phyloP scores from a whole-genome alignment of 1,140 invertebrate species.

The Magallana angulata region DNA sequence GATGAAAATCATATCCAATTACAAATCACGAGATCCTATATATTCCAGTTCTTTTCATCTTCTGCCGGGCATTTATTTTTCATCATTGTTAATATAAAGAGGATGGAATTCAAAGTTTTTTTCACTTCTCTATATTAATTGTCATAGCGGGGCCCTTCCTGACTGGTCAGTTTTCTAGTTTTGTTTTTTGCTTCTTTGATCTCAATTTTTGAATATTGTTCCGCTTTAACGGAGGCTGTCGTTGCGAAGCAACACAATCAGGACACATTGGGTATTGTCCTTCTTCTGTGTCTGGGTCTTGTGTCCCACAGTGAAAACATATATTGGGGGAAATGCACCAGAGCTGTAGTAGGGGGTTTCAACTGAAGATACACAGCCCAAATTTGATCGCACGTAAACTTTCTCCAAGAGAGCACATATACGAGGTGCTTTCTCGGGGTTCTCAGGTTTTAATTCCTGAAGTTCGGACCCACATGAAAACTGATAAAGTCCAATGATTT shows the following conservation, averaged over 20 bases:
- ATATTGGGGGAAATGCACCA: conserved; percentile 1
- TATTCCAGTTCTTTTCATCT: too few relatives aligned
- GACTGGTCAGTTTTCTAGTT: not conserved
- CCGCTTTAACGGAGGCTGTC: not conserved
- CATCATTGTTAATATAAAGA: too few relatives aligned
- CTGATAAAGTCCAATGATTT: not conserved
- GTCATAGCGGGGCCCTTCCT: too few relatives aligned
- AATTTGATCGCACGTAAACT: not conserved
- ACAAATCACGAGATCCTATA: too few relatives aligned
- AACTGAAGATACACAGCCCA: conserved; percentile 6
- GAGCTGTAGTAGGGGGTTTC: conserved; percentile 32
- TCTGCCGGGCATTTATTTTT: too few relatives aligned
- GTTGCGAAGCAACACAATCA: not conserved
- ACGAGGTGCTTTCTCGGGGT: conserved; percentile 38
- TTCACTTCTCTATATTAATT: too few relatives aligned
- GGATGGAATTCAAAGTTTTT: too few relatives aligned
- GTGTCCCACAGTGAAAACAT: conserved; percentile 33
- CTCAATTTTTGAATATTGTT: not conserved
- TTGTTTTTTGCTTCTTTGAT: not conserved
- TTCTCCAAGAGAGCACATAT: conserved; percentile 25
- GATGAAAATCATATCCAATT: too few relatives aligned
- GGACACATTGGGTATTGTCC: not conserved
- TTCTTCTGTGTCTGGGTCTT: not conserved
- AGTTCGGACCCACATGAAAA: conserved; percentile 17
- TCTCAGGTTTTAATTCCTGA: conserved; percentile 31